Evolutionary conservation across 2,888 invertebrate species (phyloP).

Genomic region (Caenorhabditis becei): DNA sequence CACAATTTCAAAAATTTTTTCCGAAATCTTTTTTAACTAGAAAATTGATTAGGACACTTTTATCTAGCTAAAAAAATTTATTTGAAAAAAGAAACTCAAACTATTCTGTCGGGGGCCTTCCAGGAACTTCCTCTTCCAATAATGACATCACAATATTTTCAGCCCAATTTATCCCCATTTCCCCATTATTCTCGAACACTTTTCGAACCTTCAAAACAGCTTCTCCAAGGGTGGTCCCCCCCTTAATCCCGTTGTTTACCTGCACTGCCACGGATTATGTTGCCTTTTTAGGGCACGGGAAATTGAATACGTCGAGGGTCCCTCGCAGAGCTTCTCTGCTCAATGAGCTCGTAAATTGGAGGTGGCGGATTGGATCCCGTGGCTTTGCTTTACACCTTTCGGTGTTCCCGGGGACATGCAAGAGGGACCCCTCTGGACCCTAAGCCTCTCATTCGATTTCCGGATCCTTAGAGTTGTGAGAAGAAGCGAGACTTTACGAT

Average conservation of each 20-base stretch:
- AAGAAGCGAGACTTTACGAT: constrained; percentile 29
- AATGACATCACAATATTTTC: neutral
- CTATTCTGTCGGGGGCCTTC: too few relatives aligned
- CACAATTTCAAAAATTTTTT: too few relatives aligned
- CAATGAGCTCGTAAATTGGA: constrained; percentile 9
- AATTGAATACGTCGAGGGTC: constrained; percentile 44
- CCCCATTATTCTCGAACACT: neutral
- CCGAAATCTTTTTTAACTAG: too few relatives aligned
- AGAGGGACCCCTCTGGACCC: too few relatives aligned
- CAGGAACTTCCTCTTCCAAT: neutral
- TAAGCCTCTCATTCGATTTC: constrained; percentile 44
- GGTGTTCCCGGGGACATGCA: too few relatives aligned
- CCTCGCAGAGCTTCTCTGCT: neutral
- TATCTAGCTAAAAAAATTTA: too few relatives aligned
- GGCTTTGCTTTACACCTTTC: constrained; percentile 4
- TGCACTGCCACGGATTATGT: constrained; percentile 57
- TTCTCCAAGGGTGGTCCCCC: constrained; percentile 27
- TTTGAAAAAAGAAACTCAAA: too few relatives aligned
- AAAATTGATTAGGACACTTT: too few relatives aligned
- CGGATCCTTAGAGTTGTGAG: constrained; percentile 18
- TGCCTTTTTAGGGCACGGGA: constrained; percentile 47
- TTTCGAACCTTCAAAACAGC: too few relatives aligned
- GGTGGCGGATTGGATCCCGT: neutral
- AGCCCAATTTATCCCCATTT: neutral
- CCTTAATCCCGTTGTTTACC: constrained; percentile 45